A percentile compares a stretch with the other conserved stretches of the same genome.
Conservation (phyloP, 2,113 vertebrate genomes). For the Paramormyrops kingsleyae region DNA sequence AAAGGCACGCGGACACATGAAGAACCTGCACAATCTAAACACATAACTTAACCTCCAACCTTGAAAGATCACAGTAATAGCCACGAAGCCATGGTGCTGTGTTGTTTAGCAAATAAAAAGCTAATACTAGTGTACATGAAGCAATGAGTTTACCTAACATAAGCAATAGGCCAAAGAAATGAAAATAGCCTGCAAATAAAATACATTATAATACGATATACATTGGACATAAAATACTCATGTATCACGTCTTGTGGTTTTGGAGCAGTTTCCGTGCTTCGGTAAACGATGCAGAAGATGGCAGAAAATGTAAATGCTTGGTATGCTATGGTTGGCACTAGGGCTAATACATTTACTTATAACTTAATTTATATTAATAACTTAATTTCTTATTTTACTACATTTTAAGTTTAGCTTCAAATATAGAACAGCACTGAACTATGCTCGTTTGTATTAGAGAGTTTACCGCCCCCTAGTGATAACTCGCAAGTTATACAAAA, state of each 20-base stretch:
- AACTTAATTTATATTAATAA: background rate
- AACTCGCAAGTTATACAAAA: background rate
- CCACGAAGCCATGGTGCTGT: background rate
- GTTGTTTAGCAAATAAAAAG: background rate
- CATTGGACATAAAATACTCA: background rate
- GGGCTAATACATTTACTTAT: background rate
- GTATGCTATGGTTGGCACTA: background rate
- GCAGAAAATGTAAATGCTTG: background rate
- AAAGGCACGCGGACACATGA: background rate
- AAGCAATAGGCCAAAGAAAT: background rate
- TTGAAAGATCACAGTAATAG: background rate
- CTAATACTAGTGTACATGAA: background rate
- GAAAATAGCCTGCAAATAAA: background rate
- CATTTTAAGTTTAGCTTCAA: background rate
- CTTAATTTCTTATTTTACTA: background rate
- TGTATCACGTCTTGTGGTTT: background rate
- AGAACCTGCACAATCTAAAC: background rate
- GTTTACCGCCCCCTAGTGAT: constrained; percentile 9
- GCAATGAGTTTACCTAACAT: background rate
- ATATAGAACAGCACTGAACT: background rate
- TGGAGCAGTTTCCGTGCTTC: background rate
- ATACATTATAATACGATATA: background rate
- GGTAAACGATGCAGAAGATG: background rate
- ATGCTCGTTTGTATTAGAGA: background rate
- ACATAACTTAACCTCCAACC: background rate